Evolutionary conservation across 2,888 invertebrate genomes (phyloP).

Genomic region (Agrochola lychnidis): DNA sequence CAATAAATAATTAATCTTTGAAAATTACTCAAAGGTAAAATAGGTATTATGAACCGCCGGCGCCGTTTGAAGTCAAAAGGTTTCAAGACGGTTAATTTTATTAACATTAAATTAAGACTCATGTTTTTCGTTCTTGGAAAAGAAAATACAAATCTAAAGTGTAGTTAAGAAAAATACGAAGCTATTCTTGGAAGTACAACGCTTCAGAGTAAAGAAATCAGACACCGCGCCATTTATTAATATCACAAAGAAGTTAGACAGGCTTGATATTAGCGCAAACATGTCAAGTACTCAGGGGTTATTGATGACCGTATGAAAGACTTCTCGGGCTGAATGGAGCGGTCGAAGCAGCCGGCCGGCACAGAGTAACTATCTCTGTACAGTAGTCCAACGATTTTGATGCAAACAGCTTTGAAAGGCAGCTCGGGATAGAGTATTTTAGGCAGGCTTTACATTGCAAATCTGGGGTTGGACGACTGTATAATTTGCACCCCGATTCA

Average conservation of each 20-base stretch:
- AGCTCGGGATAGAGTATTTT: conserved; percentile 35
- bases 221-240: conserved; percentile 52
- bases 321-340: conserved; percentile 98
- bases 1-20: neutral
- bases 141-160: conserved; percentile 22
- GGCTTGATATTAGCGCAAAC: conserved; percentile 59
- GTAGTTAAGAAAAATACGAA: conserved; percentile 3
- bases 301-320: conserved; percentile 99
- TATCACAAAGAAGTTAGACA: conserved; percentile 55
- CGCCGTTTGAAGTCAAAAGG: conserved; percentile 9
- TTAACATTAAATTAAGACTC: conserved; percentile 2
- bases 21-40: conserved; percentile 16
- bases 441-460: conserved; percentile 31
- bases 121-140: neutral
- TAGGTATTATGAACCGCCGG: neutral
- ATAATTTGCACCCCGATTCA: conserved; percentile 17
- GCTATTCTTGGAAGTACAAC: conserved; percentile 11
- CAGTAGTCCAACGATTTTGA: conserved; percentile 41
- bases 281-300: conserved; percentile 92
- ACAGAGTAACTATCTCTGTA: conserved; percentile 92
- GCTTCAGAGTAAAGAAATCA: conserved; percentile 32
- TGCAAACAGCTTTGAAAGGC: conserved; percentile 49
- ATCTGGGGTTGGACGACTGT: conserved; percentile 16
- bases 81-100: conserved; percentile 7
- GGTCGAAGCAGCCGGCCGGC: conserved; percentile 97